Evolutionary conservation across 2,113 vertebrate species (phyloP).

Genomic region (Lepus timidus): DNA sequence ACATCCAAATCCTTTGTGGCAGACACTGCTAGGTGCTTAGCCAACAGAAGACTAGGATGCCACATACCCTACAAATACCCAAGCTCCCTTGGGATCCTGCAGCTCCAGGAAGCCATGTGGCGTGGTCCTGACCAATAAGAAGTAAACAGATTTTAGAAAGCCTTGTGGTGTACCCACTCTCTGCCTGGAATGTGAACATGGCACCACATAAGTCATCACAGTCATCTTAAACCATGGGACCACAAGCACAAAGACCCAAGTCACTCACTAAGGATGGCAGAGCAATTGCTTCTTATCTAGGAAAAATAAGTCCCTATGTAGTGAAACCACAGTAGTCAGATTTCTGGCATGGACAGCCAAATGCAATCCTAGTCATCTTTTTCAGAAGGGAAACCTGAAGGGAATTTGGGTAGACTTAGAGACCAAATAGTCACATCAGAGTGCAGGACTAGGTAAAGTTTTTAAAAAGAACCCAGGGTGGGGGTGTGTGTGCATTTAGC

Average conservation of each 20-base stretch:
- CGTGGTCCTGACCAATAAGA: neutral
- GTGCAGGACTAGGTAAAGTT: neutral
- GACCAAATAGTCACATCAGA: conserved; percentile 18
- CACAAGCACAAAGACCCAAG: conserved; percentile 8
- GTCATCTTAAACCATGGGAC: neutral
- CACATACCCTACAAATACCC: neutral
- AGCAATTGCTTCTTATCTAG: neutral
- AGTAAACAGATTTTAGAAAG: conserved; percentile 36
- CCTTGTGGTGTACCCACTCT: neutral
- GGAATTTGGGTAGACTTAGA: conserved; percentile 37
- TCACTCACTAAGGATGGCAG: neutral
- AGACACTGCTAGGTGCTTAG: neutral
- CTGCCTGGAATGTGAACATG: neutral
- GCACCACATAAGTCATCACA: neutral
- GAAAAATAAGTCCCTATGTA: conserved; percentile 3
- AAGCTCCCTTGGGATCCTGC: neutral
- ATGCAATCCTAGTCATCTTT: neutral
- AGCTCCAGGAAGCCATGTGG: neutral
- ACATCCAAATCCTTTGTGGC: neutral
- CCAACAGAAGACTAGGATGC: neutral
- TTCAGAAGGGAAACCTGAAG: conserved; percentile 40
- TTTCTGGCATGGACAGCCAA: neutral
- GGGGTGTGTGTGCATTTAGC: too few species aligned
- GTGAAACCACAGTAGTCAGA: conserved; percentile 11
- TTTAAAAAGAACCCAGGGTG: neutral